Evolutionary conservation across 2,797 vertebrate species (phyloP), one percentile per base, ranked within the genome.

Genomic region (Aselliscus stoliczkanus): DNA sequence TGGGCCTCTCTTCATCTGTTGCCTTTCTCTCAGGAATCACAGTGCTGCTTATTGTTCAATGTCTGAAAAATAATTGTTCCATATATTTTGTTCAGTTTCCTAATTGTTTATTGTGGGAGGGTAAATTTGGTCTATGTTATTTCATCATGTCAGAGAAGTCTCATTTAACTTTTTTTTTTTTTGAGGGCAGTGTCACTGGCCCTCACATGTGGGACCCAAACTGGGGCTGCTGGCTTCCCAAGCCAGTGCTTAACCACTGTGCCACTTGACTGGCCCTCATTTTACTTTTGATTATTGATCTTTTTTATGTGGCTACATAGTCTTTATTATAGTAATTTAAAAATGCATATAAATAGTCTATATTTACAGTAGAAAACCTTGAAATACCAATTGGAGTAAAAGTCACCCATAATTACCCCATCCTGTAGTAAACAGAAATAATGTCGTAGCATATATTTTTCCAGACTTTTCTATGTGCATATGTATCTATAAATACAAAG

Each of bases 291-390:
- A 34, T 79, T 65, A 84, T 73, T 94, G 60, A 50, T 73, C 56
- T 88, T 58, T 69, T 80, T 73, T 76, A 58, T 90, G 62, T 77
- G 62, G 12, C 27, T 42, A 31, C 29, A 73, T 34, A 29, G 62
- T 50, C 44, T 95, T 93, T 86, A 90, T 77, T 82, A 34, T 31
- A 93, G 60, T 88, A 75, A 90, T 91, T 84, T 37, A 29, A 85
- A 83, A 84, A 64, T 62, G 52, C 52, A 34, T 69, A 27, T 85
- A 79, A 87, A 77, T 95, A 84, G 85, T 75, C 65, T 31, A 18
- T 62, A 42, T 80, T 80, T 60, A 39, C 50, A 31, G 42, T 44
- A 75, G 91, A 83, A 83, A 79, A 44, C 21, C 69, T 95, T 73
- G 42, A 94, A 95, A 92, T 77, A 58, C 62, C 25, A 52, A 5